phyloP scores from a whole-genome alignment of 1,140 invertebrate genomes.

The Pararge aegeria region DNA sequence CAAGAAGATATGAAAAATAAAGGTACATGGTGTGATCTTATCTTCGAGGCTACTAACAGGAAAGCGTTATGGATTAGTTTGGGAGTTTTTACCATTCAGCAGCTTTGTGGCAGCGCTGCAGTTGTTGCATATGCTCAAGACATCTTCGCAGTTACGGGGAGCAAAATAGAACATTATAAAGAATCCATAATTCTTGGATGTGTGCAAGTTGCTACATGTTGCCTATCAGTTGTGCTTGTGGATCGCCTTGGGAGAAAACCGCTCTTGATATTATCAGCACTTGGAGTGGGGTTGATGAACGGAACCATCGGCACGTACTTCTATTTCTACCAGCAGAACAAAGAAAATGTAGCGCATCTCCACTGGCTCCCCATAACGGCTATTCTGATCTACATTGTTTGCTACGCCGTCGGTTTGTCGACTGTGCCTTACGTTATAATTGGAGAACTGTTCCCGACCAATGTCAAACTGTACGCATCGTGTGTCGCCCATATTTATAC shows the following conservation, averaged over 20 bases:
- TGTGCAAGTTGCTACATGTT: slow-evolving; percentile 84
- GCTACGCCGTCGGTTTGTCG: slow-evolving; percentile 85
- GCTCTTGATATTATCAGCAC: slow-evolving; percentile 82
- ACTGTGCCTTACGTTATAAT: slow-evolving; percentile 87
- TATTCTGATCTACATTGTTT: slow-evolving; percentile 85
- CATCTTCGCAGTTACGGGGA: slow-evolving; percentile 82
- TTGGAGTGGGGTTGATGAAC: slow-evolving; percentile 80
- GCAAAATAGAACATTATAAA: slow-evolving; percentile 70
- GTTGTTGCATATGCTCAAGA: slow-evolving; percentile 87
- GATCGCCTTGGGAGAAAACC: slow-evolving; percentile 86
- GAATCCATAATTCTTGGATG: slow-evolving; percentile 84
- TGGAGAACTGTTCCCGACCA: slow-evolving; percentile 87
- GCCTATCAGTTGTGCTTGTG: slow-evolving; percentile 83
- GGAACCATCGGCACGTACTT: slow-evolving; percentile 81
- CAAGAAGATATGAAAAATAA: slow-evolving; percentile 79
- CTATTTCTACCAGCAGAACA: slow-evolving; percentile 60
- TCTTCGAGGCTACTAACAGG: slow-evolving; percentile 82
- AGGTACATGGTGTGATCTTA: slow-evolving; percentile 80
- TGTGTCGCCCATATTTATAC: slow-evolving; percentile 86
- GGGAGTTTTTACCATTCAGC: slow-evolving; percentile 86
- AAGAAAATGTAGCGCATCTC: slow-evolving; percentile 54
- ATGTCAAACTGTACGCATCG: slow-evolving; percentile 85
- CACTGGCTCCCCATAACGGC: slow-evolving; percentile 83
- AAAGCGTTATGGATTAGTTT: slow-evolving; percentile 83
- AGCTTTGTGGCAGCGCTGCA: slow-evolving; percentile 87